Conservation (phyloP, 2,113 vertebrate species). For the Aegypius monachus region DNA sequence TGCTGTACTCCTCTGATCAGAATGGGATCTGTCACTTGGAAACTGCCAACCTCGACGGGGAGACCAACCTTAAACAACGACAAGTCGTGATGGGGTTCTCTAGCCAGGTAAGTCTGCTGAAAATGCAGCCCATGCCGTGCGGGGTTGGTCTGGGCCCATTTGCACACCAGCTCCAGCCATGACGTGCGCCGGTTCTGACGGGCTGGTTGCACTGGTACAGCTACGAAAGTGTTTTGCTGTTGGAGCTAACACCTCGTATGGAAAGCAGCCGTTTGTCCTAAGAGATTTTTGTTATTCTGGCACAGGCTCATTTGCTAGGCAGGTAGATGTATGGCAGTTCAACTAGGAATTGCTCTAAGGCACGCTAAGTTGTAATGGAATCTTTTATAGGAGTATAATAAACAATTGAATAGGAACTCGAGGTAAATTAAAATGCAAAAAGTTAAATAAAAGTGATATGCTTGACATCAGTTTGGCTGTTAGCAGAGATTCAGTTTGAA, state of each 20-base stretch:
- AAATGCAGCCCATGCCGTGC: fast-evolving
- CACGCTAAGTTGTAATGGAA: neutral
- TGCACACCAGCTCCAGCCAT: fast-evolving
- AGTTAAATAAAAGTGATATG: neutral
- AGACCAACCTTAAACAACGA: conserved; percentile 94
- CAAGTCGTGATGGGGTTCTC: conserved; percentile 67
- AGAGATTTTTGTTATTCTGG: neutral
- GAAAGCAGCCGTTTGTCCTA: neutral
- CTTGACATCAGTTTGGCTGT: neutral
- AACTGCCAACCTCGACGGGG: conserved; percentile 90
- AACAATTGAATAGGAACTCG: neutral
- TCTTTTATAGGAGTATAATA: neutral
- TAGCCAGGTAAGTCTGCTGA: conserved; percentile 52
- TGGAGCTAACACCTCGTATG: fast-evolving
- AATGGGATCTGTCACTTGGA: conserved; percentile 86
- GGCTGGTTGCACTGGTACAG: neutral
- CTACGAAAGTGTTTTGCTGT: neutral
- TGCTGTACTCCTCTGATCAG: conserved; percentile 86
- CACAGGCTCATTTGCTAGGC: neutral
- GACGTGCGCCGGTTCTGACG: fast-evolving
- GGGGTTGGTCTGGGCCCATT: neutral
- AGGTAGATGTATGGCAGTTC: neutral
- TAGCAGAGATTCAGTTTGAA: neutral
- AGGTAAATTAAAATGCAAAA: neutral
- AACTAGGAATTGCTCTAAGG: neutral